Evolutionary conservation across 2,888 invertebrate genomes (phyloP), one percentile per base, ranked within the genome.

Genomic region (Spicauda simplicius): DNA sequence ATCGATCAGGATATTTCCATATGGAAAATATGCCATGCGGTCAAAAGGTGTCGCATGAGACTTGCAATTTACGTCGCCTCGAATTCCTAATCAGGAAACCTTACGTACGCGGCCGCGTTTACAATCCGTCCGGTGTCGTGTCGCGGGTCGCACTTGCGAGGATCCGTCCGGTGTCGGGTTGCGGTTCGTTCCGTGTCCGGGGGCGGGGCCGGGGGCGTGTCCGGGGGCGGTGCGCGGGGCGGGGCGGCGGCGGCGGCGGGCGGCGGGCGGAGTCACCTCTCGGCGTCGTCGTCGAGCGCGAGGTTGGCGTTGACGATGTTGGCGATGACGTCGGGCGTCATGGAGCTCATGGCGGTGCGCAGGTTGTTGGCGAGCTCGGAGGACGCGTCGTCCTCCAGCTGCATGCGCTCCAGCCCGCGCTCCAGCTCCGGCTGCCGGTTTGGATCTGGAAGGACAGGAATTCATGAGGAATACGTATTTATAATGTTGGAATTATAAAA

Each of bases 261-360:
- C 25, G 12, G 33, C 30, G 33, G 33, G 33, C 33, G 33, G 33
- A 20, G 69, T 71, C 73, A 73, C 56, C 73, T 73, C 56, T 71
- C 61, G 25, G 50, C n/a, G 48, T 33, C 56, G 48, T 33, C 56
- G 50, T 58, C 58, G 68, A 65, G 70, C 45, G 75, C 67, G 70
- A 68, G 70, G 54, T 71, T 56, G 33, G 64, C 76, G 71, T 73
- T 74, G 55, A 85, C 82, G 73, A 86, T 77, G 78, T 80, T 80
- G 66, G 86, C 86, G 75, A 85, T 76, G 68, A 69, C 71, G 60
- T 76, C 74, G 6, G 86, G 80, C 58, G 87, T 77, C 88, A 90
- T 87, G 73, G 76, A 78, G 71, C 83, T 83, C 86, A 91, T 87
- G 74, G 90, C 91, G 25, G 85, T 83, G 37, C 90, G 85, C 73